Base-by-base conservation (phyloP, 1,140 invertebrate genomes). In the Meteorus sp. region DNA sequence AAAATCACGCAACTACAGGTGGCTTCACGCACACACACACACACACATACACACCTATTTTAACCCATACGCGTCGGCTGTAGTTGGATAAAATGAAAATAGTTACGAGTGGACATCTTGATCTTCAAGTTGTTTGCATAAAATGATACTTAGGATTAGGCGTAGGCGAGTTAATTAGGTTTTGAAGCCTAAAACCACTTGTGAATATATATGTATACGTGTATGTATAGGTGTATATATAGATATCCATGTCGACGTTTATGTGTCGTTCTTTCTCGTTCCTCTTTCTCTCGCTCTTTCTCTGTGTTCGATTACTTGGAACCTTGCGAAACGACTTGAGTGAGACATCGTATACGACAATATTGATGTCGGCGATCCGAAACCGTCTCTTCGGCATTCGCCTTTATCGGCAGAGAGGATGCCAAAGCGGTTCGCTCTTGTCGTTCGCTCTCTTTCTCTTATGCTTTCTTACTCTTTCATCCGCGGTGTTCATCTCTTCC, bases 91-190 rank as follows among this genome's bases (percentile, higher is more conserved):
- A n/a, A n/a, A n/a, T n/a, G n/a, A n/a, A n/a, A n/a, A n/a, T n/a
- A n/a, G 35, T n/a, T 33, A 33, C 29, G n/a, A 39, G 13, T 9
- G 29, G 2, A 48, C 6, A 48, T 52, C 17, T 37, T 22, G 6
- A 37, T 52, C 27, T 37, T 37, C 8, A 17, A 47, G 54, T 7
- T 52, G 31, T 37, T 52, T 20, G 50, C 17, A 52, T 37, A 37
- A 20, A 25, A 27, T 15, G 17, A 11, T 20, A n/a, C 6, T 52
- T n/a, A 11, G 33, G 19, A 52, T 41, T 53, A 41, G 5, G 47
- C 25, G 56, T 58, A 31, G 45, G 56, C 55, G 55, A 50, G 56
- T 58, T 58, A 58, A 58, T 58, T 58, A 58, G 33, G 22, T 43
- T 48, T 50, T 51, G 13, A 53, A 37, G 51, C 13, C 22, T n/a